These are phyloP conservation scores for Cepphus grylle DNA, from an alignment of 2,113 vertebrate species.

Conservation along the genomic window DNA sequence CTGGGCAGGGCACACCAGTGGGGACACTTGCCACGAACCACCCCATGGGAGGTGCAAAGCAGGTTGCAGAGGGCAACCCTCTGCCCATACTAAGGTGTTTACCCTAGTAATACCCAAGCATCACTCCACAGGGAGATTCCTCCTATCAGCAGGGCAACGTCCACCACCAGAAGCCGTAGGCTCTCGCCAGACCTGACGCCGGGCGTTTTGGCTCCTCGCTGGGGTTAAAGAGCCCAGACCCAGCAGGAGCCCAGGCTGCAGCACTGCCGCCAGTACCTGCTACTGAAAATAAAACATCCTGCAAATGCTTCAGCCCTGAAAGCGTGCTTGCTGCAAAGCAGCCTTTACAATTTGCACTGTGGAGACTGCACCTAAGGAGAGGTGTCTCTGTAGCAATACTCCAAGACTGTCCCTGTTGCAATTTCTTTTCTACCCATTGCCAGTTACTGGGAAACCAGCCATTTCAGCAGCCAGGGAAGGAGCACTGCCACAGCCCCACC, in stretches of 20 bases:
- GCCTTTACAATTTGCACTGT: accelerated
- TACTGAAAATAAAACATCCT: neutral
- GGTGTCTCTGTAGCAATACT: neutral
- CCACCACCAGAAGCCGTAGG: neutral
- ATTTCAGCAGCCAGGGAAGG: neutral
- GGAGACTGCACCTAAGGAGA: neutral
- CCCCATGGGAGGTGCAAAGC: neutral
- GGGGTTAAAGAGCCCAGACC: neutral
- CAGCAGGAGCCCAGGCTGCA: neutral
- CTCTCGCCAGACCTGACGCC: accelerated
- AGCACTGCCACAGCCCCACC: neutral
- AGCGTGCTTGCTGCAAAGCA: no score
- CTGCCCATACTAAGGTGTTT: accelerated
- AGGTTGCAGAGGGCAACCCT: neutral
- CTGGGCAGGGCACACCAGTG: accelerated
- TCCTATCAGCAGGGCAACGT: neutral
- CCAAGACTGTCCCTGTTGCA: neutral
- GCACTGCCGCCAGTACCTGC: accelerated
- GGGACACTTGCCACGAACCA: neutral
- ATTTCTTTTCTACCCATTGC: neutral
- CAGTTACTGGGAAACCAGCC: neutral
- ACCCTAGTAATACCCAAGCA: neutral
- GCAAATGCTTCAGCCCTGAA: neutral
- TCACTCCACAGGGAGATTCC: accelerated
- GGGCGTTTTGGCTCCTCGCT: accelerated